phyloP scores from a whole-genome alignment of 2,113 vertebrate species.

The Daboia siamensis region DNA sequence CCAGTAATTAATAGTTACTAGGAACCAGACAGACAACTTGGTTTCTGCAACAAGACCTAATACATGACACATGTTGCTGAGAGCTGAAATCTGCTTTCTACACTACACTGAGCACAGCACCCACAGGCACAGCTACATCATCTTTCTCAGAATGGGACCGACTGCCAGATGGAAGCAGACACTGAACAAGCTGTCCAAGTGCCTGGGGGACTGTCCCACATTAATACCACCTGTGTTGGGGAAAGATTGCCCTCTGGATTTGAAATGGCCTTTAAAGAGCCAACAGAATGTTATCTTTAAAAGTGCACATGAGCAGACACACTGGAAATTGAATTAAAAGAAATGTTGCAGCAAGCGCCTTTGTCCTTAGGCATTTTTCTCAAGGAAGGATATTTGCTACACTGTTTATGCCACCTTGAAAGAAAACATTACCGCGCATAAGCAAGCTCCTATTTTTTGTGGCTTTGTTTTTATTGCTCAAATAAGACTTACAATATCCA shows the following conservation, averaged over 20 bases:
- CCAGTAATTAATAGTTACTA: slow-evolving; percentile 41
- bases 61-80: slow-evolving; percentile 50
- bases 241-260: slow-evolving; percentile 66
- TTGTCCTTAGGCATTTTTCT: slow-evolving; percentile 63
- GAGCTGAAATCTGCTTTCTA: slow-evolving; percentile 70
- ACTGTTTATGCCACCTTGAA: slow-evolving; percentile 63
- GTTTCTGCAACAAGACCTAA: slow-evolving; percentile 50
- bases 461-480: slow-evolving; percentile 54
- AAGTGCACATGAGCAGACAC: slow-evolving; percentile 41
- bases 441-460: slow-evolving; percentile 64
- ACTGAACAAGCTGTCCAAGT: slow-evolving; percentile 88
- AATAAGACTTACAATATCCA: slow-evolving; percentile 57
- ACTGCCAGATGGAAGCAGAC: slow-evolving; percentile 87
- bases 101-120: slow-evolving; percentile 72
- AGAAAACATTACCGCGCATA: slow-evolving; percentile 64
- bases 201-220: slow-evolving; percentile 90
- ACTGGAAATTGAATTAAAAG: slow-evolving; percentile 68
- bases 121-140: slow-evolving; percentile 68
- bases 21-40: slow-evolving; percentile 23
- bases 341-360: slow-evolving; percentile 64
- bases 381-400: slow-evolving; percentile 62
- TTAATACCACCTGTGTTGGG: slow-evolving; percentile 86
- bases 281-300: slow-evolving; percentile 66
- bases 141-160: slow-evolving; percentile 80
- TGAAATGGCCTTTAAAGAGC: slow-evolving; percentile 68